These are phyloP conservation scores for Limnephilus lunatus DNA, from an alignment of 2,888 invertebrate species.

Conservation along the genomic window DNA sequence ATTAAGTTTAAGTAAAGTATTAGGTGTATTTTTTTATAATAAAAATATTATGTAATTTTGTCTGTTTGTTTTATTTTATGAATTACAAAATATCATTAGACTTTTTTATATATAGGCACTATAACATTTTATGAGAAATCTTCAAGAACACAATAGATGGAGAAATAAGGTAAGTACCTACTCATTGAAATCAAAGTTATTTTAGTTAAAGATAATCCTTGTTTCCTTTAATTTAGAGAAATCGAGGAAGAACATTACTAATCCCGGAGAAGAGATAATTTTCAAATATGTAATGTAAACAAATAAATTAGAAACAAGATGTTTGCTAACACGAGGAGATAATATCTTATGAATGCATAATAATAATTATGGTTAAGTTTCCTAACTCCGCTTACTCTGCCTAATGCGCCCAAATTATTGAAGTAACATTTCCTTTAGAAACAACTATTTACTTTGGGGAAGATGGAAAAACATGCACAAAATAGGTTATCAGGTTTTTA, in stretches of 20 bases:
- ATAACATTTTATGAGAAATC: background rate
- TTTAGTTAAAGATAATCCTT: background rate
- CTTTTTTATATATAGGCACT: background rate
- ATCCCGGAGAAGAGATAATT: background rate
- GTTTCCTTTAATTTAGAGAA: background rate
- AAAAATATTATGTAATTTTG: background rate
- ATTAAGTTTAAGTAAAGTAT: constrained; percentile 4
- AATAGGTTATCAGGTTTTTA: too few relatives aligned
- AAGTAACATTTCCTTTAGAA: too few relatives aligned
- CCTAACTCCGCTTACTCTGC: too few relatives aligned
- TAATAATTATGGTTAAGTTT: too few relatives aligned
- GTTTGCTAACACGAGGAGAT: too few relatives aligned
- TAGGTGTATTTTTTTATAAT: constrained; percentile 18
- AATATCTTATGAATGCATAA: too few relatives aligned
- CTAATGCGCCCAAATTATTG: too few relatives aligned
- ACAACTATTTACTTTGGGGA: too few relatives aligned
- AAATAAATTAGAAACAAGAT: too few relatives aligned
- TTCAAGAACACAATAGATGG: background rate
- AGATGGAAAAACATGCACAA: too few relatives aligned
- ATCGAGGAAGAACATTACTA: background rate
- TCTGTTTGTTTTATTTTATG: background rate
- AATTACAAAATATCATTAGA: background rate
- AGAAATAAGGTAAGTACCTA: background rate
- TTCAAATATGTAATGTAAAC: too few relatives aligned
- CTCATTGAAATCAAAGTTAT: background rate